These are phyloP conservation scores for Uromys caudimaculatus DNA, from an alignment of 2,797 vertebrate genomes.

Conservation along the genomic window DNA sequence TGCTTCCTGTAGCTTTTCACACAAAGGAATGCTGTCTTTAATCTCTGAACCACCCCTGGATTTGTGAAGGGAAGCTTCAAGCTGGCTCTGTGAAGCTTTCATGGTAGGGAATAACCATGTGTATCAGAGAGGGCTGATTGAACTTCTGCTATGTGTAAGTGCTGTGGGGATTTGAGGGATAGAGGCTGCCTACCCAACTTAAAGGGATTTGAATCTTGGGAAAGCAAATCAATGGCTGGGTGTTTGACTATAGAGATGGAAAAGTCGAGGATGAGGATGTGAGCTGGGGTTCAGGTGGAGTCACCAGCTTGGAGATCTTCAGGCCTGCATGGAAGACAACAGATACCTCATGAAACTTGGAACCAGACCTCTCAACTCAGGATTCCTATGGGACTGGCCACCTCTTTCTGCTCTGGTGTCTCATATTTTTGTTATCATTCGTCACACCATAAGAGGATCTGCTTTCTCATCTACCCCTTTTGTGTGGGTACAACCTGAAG, in stretches of 20 bases:
- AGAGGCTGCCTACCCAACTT: background rate
- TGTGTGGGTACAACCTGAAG: background rate
- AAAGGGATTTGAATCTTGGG: conserved; percentile 35
- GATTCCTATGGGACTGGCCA: background rate
- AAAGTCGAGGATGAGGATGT: background rate
- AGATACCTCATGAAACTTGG: conserved; percentile 1
- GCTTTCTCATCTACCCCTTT: background rate
- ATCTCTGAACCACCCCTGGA: conserved; percentile 56
- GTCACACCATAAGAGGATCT: rapidly evolving
- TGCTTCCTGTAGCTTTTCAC: conserved; percentile 74
- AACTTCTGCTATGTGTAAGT: background rate
- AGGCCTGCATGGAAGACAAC: background rate
- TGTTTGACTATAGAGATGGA: background rate
- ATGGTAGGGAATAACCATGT: background rate
- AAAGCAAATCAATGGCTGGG: background rate
- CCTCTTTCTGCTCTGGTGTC: background rate
- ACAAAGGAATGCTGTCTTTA: conserved; percentile 72
- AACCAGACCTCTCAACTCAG: conserved; percentile 6
- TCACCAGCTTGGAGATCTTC: background rate
- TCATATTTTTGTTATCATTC: background rate
- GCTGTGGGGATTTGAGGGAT: background rate
- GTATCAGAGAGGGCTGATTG: background rate
- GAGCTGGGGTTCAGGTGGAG: background rate
- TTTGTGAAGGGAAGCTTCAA: conserved; percentile 28
- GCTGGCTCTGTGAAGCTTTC: background rate